Conservation (phyloP, 2,797 vertebrate genomes). For the Danio jaintianensis region DNA sequence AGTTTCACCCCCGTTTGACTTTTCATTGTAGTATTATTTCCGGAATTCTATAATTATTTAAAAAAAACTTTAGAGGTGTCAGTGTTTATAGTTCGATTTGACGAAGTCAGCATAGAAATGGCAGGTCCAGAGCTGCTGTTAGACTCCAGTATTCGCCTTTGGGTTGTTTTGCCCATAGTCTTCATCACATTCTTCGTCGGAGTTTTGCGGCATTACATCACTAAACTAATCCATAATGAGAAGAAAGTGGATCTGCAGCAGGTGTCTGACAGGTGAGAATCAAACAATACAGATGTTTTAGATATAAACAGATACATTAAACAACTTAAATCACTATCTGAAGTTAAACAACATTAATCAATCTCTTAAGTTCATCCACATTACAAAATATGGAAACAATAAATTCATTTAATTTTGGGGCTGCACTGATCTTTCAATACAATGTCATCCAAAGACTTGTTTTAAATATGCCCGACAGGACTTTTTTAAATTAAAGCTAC, state of each 20-base stretch:
- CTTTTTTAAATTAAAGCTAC: no score
- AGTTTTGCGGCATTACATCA: slow-evolving; percentile 83
- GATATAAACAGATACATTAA: neutral
- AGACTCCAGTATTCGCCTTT: slow-evolving; percentile 85
- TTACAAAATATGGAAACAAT: neutral
- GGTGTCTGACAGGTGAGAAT: slow-evolving; percentile 82
- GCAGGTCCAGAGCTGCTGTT: slow-evolving; percentile 81
- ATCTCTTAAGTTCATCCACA: neutral
- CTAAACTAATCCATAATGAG: slow-evolving; percentile 81
- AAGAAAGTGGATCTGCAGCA: slow-evolving; percentile 82
- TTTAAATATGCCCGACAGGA: no score
- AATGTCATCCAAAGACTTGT: no score
- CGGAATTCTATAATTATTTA: neutral
- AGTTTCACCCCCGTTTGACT: slow-evolving; percentile 11
- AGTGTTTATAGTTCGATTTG: neutral
- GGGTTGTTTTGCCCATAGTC: slow-evolving; percentile 87
- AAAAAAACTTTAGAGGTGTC: neutral
- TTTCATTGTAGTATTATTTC: neutral
- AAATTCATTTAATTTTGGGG: neutral
- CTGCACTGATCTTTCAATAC: no score
- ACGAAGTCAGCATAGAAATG: slow-evolving; percentile 67
- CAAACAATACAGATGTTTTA: neutral
- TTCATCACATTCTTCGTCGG: slow-evolving; percentile 85
- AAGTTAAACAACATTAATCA: no score
- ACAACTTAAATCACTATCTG: no score